Conservation (phyloP, 1,140 invertebrate species). For the Doryteuthis pealeii region DNA sequence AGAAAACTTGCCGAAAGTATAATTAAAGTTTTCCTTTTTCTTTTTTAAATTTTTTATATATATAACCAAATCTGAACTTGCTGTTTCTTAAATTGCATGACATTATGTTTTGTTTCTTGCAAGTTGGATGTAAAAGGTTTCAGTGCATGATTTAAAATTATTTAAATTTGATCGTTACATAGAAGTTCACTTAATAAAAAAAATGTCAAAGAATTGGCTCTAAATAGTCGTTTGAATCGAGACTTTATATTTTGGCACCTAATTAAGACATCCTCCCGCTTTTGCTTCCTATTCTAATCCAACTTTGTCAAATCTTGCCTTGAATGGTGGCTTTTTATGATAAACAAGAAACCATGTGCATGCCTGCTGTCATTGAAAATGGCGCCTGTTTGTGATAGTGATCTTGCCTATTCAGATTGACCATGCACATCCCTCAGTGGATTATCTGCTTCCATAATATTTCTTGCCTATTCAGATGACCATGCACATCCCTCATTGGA, state of each 20-base stretch:
- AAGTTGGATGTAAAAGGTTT: conserved; percentile 2
- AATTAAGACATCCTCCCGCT: no score
- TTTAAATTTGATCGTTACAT: no score
- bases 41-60: no score
- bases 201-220: no score
- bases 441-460: no score
- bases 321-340: neutral
- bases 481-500: no score
- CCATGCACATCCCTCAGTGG: neutral
- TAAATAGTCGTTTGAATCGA: no score
- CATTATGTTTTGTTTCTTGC: neutral
- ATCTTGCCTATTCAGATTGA: neutral
- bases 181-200: no score
- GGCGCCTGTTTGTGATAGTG: neutral
- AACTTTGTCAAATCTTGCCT: neutral
- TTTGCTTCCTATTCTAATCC: conserved; percentile 9
- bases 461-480: no score
- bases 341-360: conserved; percentile 2
- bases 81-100: neutral
- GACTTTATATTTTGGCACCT: no score
- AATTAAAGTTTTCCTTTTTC: no score
- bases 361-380: conserved; percentile 7
- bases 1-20: no score
- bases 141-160: neutral
- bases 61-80: neutral